Percentiles rank a stretch among this genome's conserved stretches.
phyloP scores from a whole-genome alignment of 2,888 invertebrate species.

The Stenolophus ochropezus region DNA sequence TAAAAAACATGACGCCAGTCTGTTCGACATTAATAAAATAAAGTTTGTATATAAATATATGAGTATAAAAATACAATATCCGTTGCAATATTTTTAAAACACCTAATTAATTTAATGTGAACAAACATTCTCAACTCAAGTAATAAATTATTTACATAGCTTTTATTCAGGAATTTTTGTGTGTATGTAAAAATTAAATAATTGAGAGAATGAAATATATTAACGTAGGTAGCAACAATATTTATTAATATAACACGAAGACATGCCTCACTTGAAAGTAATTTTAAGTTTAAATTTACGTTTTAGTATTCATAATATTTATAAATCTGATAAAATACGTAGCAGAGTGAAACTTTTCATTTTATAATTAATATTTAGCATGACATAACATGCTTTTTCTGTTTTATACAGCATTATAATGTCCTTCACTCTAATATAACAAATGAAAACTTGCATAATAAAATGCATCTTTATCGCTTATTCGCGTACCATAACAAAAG shows the following conservation, averaged over 20 bases:
- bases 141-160: conserved; percentile 21
- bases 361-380: conserved; percentile 27
- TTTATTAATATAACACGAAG: neutral
- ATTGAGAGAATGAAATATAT: conserved; percentile 20
- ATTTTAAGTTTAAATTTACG: neutral
- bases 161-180: neutral
- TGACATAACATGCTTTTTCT: conserved; percentile 17
- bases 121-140: conserved; percentile 12
- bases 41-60: conserved; percentile 19
- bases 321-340: neutral
- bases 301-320: neutral
- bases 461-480: neutral
- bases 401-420: neutral
- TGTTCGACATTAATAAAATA: neutral
- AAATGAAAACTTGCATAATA: conserved; percentile 13
- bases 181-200: neutral
- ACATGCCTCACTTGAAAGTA: neutral
- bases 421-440: conserved; percentile 1
- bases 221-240: conserved; percentile 33
- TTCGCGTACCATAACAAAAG: neutral
- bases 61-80: conserved; percentile 29
- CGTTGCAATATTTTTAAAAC: conserved; percentile 38
- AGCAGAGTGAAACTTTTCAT: conserved; percentile 1
- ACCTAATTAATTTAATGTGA: conserved; percentile 12
- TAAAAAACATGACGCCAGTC: neutral